Percentiles rank a stretch among this genome's conserved stretches.
phyloP scores from a whole-genome alignment of 2,888 invertebrate species.

The Blastobasis lacticolella region DNA sequence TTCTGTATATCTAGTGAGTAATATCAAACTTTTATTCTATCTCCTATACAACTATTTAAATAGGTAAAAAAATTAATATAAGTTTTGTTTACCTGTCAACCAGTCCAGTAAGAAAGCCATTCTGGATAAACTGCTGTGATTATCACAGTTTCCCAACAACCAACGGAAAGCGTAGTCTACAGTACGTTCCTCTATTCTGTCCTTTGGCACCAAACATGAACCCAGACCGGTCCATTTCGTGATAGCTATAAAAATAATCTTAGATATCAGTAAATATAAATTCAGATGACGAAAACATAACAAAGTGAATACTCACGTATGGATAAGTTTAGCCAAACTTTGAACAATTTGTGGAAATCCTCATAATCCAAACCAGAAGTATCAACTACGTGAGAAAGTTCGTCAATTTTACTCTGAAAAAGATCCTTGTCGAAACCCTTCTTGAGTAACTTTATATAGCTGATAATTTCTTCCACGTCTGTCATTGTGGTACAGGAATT shows the following conservation, averaged over 20 bases:
- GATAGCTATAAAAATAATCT: constrained; percentile 38
- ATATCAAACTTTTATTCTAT: too few species aligned
- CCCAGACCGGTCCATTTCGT: constrained; percentile 60
- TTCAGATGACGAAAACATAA: too few species aligned
- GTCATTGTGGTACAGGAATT: constrained; percentile 26
- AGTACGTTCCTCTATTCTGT: constrained; percentile 41
- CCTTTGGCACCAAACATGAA: constrained; percentile 50
- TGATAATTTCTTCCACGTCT: constrained; percentile 57
- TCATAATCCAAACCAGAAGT: constrained; percentile 44
- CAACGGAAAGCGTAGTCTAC: constrained; percentile 55
- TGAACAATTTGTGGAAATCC: constrained; percentile 57
- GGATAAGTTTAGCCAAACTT: constrained; percentile 63
- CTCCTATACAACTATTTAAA: background rate
- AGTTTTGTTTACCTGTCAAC: constrained; percentile 46
- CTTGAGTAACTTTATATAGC: constrained; percentile 54
- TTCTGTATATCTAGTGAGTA: too few species aligned
- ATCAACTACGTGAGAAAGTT: constrained; percentile 47
- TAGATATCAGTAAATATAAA: background rate
- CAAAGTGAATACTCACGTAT: constrained; percentile 48
- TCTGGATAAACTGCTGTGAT: constrained; percentile 39
- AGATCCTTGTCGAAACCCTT: constrained; percentile 63
- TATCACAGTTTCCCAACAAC: constrained; percentile 47
- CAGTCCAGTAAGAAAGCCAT: constrained; percentile 57
- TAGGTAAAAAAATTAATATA: background rate
- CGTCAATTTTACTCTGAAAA: constrained; percentile 54